A percentile compares a stretch with the other conserved stretches of the same genome.
These are phyloP conservation scores for Paramormyrops hopkinsi DNA, from an alignment of 2,797 vertebrate species.

Conservation along the genomic window DNA sequence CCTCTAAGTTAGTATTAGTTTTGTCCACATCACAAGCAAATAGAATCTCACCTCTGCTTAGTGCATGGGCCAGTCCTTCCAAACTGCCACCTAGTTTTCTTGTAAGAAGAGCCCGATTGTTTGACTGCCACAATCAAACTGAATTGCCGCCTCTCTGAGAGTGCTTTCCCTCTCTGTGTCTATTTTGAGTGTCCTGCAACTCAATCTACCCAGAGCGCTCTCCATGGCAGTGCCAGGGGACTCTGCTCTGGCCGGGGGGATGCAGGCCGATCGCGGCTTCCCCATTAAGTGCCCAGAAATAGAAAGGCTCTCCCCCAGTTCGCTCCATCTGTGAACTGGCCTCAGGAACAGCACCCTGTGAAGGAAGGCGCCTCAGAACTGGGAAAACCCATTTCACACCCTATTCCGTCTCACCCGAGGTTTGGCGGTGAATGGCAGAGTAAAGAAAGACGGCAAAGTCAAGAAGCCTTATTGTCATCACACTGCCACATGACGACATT, in stretches of 20 bases:
- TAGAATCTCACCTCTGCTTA: constrained; percentile 11
- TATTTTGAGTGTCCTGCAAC: constrained; percentile 21
- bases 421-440: too few relatives aligned
- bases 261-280: background rate
- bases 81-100: background rate
- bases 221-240: background rate
- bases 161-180: background rate
- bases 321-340: background rate
- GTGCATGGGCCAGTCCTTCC: background rate
- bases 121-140: background rate
- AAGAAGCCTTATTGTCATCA: background rate
- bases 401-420: background rate
- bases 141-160: background rate
- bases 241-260: constrained; percentile 7
- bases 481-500: background rate
- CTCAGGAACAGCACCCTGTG: background rate
- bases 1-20: background rate
- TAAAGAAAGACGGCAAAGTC: background rate
- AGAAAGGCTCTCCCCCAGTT: background rate
- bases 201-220: constrained; percentile 5
- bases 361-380: background rate
- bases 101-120: constrained; percentile 6
- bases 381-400: background rate
- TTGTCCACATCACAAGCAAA: background rate
- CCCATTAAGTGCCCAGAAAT: constrained; percentile 4